Evolutionary conservation across 2,888 invertebrate genomes (phyloP), one percentile per base, ranked within the genome.

Genomic region (Torymus texanus): DNA sequence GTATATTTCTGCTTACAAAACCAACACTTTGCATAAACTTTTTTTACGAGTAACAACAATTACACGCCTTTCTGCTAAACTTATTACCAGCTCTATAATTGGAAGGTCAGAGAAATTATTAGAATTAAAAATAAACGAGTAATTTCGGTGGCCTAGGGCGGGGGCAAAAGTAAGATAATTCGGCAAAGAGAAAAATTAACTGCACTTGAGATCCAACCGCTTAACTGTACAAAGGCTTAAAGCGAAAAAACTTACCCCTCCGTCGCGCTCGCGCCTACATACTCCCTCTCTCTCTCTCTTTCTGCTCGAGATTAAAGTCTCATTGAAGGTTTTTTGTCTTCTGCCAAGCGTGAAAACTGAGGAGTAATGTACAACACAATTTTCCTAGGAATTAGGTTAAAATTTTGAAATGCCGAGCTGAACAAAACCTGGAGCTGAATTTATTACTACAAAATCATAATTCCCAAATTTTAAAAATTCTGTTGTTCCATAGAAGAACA

Each of bases 111-210:
- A 18, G 18, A 65, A 50, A 50, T n/a, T 16, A 50, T 11, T 16
- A 63, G 29, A 63, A 50, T 50, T n/a, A 10, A n/a, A 13, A 50
- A 3, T 11, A 61, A 13, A 21, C 18, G 18, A n/a, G 50, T 21
- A 61, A 61, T 61, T 61, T 21, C 21, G 11, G 21, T 21, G 18
- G 21, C 18, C 18, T 21, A 21, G 61, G 13, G 21, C 21, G 61
- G 13, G 5, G 29, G 4, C 29, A 29, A 29, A n/a, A 14, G 61
- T 2, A 71, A 63, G 55, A 73, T 73, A 73, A 73, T 65, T 73
- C 56, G 11, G 14, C 65, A 63, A 73, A 73, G 29, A 24, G 65
- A 65, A 65, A 73, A 65, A 73, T 65, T 65, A 73, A 73, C 62
- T 55, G 29, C 55, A 73, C 55, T 55, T 13, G 29, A 29, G 62